Conservation (phyloP, 1,140 invertebrate species). For the Dufourea novaeangliae region DNA sequence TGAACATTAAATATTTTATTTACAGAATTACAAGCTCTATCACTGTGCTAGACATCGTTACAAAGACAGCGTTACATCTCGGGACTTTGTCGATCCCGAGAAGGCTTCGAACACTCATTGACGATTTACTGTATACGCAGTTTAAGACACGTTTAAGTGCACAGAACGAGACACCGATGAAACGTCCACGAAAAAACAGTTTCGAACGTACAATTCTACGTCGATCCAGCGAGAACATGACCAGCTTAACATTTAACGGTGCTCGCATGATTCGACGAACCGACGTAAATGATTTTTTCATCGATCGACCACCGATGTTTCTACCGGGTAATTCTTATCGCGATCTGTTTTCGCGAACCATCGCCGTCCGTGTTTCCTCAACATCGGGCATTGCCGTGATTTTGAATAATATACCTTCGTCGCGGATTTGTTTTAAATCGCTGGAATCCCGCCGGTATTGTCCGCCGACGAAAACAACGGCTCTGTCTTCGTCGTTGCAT, state of each 20-base stretch:
- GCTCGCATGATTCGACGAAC: constrained; percentile 35
- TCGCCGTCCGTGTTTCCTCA: constrained; percentile 60
- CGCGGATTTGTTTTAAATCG: constrained; percentile 71
- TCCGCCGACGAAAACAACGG: constrained; percentile 65
- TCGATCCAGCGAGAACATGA: too few species aligned
- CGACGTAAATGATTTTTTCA: background rate
- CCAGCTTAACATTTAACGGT: too few species aligned
- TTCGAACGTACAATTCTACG: background rate
- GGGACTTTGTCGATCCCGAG: too few species aligned
- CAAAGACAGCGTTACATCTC: too few species aligned
- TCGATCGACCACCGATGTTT: constrained; percentile 18
- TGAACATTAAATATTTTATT: too few species aligned
- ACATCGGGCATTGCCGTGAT: constrained; percentile 67
- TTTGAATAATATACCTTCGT: constrained; percentile 58
- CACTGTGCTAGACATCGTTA: too few species aligned
- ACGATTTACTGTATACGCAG: too few species aligned
- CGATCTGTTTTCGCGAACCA: constrained; percentile 47
- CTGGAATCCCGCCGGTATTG: constrained; percentile 75
- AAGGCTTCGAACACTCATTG: too few species aligned
- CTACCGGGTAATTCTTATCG: constrained; percentile 44
- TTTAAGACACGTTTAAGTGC: too few species aligned
- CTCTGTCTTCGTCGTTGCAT: constrained; percentile 38
- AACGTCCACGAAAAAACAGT: background rate
- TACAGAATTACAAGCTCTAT: too few species aligned
- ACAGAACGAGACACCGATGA: too few species aligned